These are phyloP conservation scores for Platycercus adscitus DNA, from an alignment of 2,113 vertebrate genomes.

Conservation along the genomic window DNA sequence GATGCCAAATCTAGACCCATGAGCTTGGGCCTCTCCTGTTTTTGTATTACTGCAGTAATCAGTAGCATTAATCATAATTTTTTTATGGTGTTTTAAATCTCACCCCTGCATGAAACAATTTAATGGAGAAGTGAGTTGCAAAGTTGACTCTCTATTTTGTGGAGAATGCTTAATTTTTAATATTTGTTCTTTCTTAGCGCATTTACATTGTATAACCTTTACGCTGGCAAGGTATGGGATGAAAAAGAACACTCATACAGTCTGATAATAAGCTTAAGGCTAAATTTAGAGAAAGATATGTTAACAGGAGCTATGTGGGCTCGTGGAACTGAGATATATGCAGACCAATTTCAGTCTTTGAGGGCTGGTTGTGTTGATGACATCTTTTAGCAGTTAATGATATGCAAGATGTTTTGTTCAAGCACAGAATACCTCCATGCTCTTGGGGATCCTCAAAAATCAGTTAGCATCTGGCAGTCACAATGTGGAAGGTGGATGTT, in stretches of 20 bases:
- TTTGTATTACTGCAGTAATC: not conserved
- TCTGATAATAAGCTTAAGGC: not conserved
- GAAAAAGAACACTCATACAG: not conserved
- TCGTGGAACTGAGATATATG: accelerated
- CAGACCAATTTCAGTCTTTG: not conserved
- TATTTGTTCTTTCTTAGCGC: not conserved
- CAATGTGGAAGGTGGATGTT: not conserved
- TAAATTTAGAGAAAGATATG: not conserved
- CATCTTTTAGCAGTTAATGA: not conserved
- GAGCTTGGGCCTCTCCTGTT: not conserved
- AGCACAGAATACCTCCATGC: not conserved
- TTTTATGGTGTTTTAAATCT: not conserved
- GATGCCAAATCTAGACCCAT: not conserved
- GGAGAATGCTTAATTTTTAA: not conserved
- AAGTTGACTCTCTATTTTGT: not conserved
- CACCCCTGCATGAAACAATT: not conserved
- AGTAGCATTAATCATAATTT: not conserved
- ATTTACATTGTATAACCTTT: not conserved
- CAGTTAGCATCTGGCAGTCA: not conserved
- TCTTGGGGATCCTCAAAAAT: not conserved
- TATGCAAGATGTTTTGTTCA: not conserved
- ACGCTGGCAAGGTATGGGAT: not conserved
- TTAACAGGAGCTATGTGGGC: not conserved
- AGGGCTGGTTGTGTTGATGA: not conserved
- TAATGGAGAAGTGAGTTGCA: not conserved